Base-by-base conservation (phyloP, 2,797 vertebrate species). In the Artibeus lituratus region DNA sequence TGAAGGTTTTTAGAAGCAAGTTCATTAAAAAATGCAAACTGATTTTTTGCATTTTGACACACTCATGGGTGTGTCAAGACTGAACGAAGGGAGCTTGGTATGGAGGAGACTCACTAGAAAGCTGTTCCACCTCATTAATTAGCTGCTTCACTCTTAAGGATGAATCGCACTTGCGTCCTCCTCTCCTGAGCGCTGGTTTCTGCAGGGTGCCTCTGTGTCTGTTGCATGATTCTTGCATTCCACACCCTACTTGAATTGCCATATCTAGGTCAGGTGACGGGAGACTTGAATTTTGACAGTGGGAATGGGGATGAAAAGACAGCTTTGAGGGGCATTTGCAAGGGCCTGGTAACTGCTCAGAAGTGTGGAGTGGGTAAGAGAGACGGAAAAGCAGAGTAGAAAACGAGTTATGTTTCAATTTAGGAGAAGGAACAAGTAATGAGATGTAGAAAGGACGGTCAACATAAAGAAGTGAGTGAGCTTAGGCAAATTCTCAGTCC, bases 261-360 rank as follows among this genome's bases (percentile, higher is more conserved):
- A 42, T 3, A 1, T 76, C 7, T 62, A 57, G 39, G 76, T 80
- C 57, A 70, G 37, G 29, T 70, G 72, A 90, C 59, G 39, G 78
- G 49, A 44, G 55, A 94, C 94, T 16, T 91, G 51, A 72, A 77
- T 44, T 57, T 39, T 22, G 67, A 70, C 72, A 81, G 37, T 26
- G 67, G 49, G 53, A 51, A 72, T 18, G 24, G 7, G 67, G 73
- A 47, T 73, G 72, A 90, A 16, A 94, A 55, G 47, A 83, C n/a
- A 81, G 49, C 24, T 81, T 39, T 62, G 39, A 82, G 74, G 29
- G 16, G 47, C 39, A 42, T 78, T 26, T 65, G n/a, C 47, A 74
- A 90, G 29, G 51, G 11, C 67, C 47, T 29, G 24, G 29, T 49
- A 57, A 32, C 11, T 82, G 83, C 65, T 72, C 73, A 47, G 26